Base-by-base conservation (phyloP, 2,797 vertebrate species). In the Sternotherus odoratus region DNA sequence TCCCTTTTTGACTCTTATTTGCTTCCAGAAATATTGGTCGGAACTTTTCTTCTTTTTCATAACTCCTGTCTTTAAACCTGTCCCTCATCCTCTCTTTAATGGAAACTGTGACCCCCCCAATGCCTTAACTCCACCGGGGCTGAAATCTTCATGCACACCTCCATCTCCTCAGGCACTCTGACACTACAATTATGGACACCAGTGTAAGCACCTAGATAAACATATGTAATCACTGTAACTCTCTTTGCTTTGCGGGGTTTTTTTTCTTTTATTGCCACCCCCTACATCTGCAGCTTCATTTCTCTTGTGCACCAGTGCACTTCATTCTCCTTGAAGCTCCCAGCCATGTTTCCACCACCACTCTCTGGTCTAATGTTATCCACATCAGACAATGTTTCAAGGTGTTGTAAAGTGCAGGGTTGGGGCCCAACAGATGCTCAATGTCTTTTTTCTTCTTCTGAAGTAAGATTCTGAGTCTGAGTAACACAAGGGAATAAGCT, bases 381-480 rank as follows among this genome's bases (percentile, higher is more conserved):
- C 56, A 95, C 78, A 91, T 88, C 72, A 82, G 6, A 17, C 72
- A 82, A 5, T 80, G 85, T 66, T 92, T 5, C 28, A 88, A 54
- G 77, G 57, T 92, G 85, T 94, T 75, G 92, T 79, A 94, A 88
- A n/a, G 75, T 78, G 82, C 84, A 94, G 85, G 93, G 92, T 95
- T 83, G 79, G 80, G 63, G 87, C 82, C 82, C 75, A 90, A 33
- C 56, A 84, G 83, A 24, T 79, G 77, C 74, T 91, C 74, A 63
- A 72, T 83, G 82, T 46, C 0, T 0, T 92, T 93, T 66, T 79
- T 79, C 84, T 19, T 91, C 89, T 95, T 96, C 95, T 91, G 95
- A 89, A 79, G 89, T 0, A 1, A 94, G 86, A 82, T 79, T 94
- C 87, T 81, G 84, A 80, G 69, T 50, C 87, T 81, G 87, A 84